These are phyloP conservation scores for Propithecus perrieri DNA, from an alignment of 2,797 vertebrate species.

Conservation along the genomic window DNA sequence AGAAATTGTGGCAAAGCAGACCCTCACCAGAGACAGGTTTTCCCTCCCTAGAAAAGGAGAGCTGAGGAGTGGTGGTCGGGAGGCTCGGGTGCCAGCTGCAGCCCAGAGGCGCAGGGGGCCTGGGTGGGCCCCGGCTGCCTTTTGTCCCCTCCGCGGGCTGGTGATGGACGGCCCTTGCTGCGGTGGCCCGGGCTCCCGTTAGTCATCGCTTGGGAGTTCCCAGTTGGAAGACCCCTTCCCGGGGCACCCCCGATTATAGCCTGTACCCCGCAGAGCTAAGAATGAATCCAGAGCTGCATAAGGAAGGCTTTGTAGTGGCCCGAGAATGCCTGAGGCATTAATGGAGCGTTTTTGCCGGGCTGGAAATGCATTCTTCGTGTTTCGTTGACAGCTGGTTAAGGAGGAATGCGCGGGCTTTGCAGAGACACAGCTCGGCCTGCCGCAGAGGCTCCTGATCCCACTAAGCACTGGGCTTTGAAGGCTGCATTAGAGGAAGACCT, in stretches of 20 bases:
- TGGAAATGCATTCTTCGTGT: slow-evolving; percentile 78
- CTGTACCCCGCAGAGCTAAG: slow-evolving; percentile 9
- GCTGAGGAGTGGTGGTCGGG: background rate
- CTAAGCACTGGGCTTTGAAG: background rate
- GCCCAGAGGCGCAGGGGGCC: background rate
- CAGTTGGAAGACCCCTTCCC: background rate
- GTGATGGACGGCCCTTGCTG: background rate
- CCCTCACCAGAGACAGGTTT: background rate
- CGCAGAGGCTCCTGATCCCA: slow-evolving; percentile 21
- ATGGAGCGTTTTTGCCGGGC: slow-evolving; percentile 72
- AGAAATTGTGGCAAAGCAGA: background rate
- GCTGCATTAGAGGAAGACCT: background rate
- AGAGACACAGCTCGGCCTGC: slow-evolving; percentile 27
- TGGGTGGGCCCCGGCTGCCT: background rate
- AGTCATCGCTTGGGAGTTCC: background rate
- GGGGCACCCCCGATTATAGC: background rate
- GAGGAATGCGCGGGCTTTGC: slow-evolving; percentile 73
- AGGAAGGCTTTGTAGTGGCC: slow-evolving; percentile 70
- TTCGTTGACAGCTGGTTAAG: slow-evolving; percentile 79
- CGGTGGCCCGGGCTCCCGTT: background rate
- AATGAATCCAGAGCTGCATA: background rate
- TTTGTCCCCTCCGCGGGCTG: background rate
- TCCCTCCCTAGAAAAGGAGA: background rate
- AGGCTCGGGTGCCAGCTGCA: background rate
- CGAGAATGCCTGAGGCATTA: slow-evolving; percentile 76